These are phyloP conservation scores for Philereme transversata DNA, from an alignment of 2,888 invertebrate genomes.

Conservation along the genomic window DNA sequence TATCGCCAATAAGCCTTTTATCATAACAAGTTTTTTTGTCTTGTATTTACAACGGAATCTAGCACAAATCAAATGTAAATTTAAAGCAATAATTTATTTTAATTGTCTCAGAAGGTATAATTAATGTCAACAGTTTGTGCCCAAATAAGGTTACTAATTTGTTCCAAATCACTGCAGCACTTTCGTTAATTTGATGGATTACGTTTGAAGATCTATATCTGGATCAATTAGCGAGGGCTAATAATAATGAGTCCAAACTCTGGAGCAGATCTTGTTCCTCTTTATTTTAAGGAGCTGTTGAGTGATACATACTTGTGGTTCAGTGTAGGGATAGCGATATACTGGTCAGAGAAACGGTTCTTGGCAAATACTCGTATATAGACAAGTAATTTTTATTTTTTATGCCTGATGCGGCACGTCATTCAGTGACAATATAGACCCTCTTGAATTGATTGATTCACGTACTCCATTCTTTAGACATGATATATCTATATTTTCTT, in stretches of 20 bases:
- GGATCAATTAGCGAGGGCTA: conserved; percentile 59
- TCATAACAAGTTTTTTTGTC: neutral
- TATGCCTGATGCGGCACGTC: neutral
- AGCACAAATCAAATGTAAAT: neutral
- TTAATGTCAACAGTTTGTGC: conserved; percentile 5
- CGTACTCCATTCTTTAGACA: neutral
- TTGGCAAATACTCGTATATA: neutral
- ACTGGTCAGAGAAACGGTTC: neutral
- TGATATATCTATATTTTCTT: conserved; percentile 16
- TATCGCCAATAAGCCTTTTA: too few relatives aligned
- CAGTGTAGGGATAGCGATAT: conserved; percentile 13
- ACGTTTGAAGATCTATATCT: conserved; percentile 52
- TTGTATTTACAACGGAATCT: neutral
- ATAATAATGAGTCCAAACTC: conserved; percentile 53
- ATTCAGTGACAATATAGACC: too few relatives aligned
- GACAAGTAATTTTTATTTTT: neutral
- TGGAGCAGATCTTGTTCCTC: conserved; percentile 44
- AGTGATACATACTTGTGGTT: conserved; percentile 51
- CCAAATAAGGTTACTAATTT: conserved; percentile 30
- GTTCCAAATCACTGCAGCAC: conserved; percentile 45
- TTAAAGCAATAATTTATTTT: neutral
- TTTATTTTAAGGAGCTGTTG: conserved; percentile 48
- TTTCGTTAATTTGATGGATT: conserved; percentile 59
- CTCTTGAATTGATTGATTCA: too few relatives aligned
- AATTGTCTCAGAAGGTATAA: conserved; percentile 3